Evolutionary conservation across 23 tunicate genomes (phyloP).

Genomic region (Ciona savignyi): DNA sequence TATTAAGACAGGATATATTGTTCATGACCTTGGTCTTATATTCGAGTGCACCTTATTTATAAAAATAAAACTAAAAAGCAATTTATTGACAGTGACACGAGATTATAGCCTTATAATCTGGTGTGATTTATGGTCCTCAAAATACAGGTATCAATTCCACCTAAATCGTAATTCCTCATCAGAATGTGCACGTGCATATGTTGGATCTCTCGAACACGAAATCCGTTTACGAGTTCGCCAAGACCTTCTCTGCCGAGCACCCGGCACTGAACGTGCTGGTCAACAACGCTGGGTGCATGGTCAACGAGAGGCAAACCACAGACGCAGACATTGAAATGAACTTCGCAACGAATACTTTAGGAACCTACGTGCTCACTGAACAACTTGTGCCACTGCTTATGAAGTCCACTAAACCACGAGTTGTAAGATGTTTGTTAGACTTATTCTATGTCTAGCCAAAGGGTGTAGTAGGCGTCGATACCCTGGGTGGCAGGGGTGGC

Average conservation of each 20-base stretch:
- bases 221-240: conserved; percentile 60
- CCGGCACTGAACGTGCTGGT: conserved; percentile 41
- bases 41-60: no score
- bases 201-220: conserved; percentile 58
- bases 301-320: conserved; percentile 27
- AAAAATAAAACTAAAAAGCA: no score
- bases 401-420: conserved; percentile 47
- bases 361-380: conserved; percentile 71
- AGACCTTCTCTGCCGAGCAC: conserved; percentile 26
- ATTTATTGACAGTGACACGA: no score
- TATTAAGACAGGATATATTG: no score
- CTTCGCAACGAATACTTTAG: conserved; percentile 95
- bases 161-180: background rate
- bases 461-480: no score
- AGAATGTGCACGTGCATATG: conserved; percentile 77
- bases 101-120: no score
- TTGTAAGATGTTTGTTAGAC: conserved; percentile 22
- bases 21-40: no score
- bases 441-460: no score
- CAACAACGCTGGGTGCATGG: conserved; percentile 98
- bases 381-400: conserved; percentile 44
- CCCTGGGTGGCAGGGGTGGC: no score
- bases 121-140: background rate
- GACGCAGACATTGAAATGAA: conserved; percentile 53
- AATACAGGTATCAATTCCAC: background rate